These are phyloP conservation scores for Hystrix cristata DNA, from an alignment of 2,113 vertebrate species.

Conservation along the genomic window DNA sequence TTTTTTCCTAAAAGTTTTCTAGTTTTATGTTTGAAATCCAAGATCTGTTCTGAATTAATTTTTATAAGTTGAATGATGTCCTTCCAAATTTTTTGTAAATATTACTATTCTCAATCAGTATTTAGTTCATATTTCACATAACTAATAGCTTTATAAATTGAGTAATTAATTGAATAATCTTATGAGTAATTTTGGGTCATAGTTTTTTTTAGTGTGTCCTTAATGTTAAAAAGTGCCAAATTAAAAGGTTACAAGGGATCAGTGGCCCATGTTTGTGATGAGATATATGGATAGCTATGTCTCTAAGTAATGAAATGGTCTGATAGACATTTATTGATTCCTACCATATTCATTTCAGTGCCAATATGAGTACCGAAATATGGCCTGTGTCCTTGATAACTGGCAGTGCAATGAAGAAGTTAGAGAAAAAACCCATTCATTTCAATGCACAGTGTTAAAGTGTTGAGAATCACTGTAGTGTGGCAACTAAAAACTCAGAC, in stretches of 20 bases:
- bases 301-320: background rate
- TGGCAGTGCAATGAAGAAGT: background rate
- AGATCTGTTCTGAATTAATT: background rate
- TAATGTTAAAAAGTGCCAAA: background rate
- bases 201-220: background rate
- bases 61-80: background rate
- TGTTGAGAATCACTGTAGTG: background rate
- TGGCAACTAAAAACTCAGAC: background rate
- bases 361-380: background rate
- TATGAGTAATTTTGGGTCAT: background rate
- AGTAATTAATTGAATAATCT: slow-evolving; percentile 47
- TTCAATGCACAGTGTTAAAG: background rate
- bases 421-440: background rate
- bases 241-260: background rate
- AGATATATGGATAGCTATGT: background rate
- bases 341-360: background rate
- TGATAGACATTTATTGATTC: background rate
- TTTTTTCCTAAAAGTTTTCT: background rate
- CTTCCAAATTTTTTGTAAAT: background rate
- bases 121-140: background rate
- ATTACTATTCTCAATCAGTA: background rate
- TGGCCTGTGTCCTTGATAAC: background rate
- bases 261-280: background rate
- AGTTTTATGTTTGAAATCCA: background rate
- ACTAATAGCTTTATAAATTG: background rate